These are phyloP conservation scores for Pelosia muscerda DNA, from an alignment of 2,888 invertebrate species.

Conservation along the genomic window DNA sequence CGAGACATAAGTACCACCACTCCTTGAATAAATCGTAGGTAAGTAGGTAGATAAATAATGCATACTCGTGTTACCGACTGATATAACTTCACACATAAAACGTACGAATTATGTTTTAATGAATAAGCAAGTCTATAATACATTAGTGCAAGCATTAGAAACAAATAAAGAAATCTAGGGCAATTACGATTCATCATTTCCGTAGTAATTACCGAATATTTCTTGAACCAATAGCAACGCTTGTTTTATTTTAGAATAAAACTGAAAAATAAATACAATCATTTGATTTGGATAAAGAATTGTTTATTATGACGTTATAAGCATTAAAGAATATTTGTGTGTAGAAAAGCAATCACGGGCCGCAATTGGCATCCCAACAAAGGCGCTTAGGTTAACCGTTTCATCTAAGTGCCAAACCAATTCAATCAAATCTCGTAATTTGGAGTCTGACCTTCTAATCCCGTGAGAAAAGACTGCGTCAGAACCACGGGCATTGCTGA, in stretches of 20 bases:
- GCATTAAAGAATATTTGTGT: neutral
- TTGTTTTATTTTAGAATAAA: neutral
- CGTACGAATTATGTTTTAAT: constrained; percentile 18
- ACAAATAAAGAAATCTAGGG: neutral
- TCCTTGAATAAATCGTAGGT: constrained; percentile 45
- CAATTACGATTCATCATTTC: neutral
- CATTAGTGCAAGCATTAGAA: neutral
- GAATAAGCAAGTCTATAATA: constrained; percentile 19
- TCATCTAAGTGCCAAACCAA: no score
- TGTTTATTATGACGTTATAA: neutral
- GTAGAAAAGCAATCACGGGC: neutral
- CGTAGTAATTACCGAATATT: neutral
- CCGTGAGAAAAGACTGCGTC: no score
- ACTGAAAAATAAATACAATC: neutral
- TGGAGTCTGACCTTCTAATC: no score
- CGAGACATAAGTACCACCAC: constrained; percentile 37
- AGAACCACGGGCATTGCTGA: no score
- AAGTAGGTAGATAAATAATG: constrained; percentile 46
- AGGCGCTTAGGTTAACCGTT: neutral
- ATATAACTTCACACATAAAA: constrained; percentile 24
- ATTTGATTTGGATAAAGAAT: constrained; percentile 1
- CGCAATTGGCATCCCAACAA: neutral
- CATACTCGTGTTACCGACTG: constrained; percentile 35
- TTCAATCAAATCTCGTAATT: no score
- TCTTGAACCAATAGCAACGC: neutral